Evolutionary conservation across 2,888 invertebrate species (phyloP).

Genomic region (Neoitamus cyanurus): DNA sequence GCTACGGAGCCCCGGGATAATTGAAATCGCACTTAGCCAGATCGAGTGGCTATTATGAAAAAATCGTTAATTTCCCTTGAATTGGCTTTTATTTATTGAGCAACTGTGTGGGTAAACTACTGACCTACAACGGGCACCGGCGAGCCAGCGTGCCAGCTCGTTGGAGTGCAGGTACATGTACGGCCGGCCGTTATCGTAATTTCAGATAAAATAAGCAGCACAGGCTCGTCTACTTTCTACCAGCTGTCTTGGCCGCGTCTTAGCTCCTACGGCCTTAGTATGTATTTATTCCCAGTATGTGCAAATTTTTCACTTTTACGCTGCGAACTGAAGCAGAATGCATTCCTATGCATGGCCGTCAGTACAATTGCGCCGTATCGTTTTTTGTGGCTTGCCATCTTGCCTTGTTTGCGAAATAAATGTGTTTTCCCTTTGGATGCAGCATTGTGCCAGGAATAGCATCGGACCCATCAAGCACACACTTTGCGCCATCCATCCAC

Average conservation of each 20-base stretch:
- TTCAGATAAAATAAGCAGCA: background rate
- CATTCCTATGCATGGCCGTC: background rate
- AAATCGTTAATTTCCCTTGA: slow-evolving; percentile 8
- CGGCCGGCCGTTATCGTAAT: background rate
- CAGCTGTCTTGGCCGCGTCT: background rate
- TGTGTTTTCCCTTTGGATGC: background rate
- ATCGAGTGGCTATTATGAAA: background rate
- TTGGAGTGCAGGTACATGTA: slow-evolving; percentile 23
- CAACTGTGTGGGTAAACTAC: background rate
- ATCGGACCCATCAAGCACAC: background rate
- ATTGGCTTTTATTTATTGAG: slow-evolving; percentile 17
- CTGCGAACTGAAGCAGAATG: background rate
- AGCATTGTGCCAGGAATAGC: slow-evolving; percentile 6
- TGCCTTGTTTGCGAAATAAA: background rate
- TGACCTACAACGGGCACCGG: slow-evolving; percentile 22
- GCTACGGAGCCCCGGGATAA: background rate
- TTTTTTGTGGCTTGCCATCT: background rate
- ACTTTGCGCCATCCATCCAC: background rate
- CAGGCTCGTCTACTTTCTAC: slow-evolving; percentile 19
- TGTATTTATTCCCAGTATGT: background rate
- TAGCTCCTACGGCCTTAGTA: background rate
- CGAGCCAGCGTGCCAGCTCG: background rate
- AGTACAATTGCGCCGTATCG: slow-evolving; percentile 3
- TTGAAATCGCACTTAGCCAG: background rate
- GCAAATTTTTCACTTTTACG: slow-evolving; percentile 14